A percentile compares a stretch with the other conserved stretches of the same genome.
Conservation (phyloP, 2,888 invertebrate genomes). For the Andrena minutula region DNA sequence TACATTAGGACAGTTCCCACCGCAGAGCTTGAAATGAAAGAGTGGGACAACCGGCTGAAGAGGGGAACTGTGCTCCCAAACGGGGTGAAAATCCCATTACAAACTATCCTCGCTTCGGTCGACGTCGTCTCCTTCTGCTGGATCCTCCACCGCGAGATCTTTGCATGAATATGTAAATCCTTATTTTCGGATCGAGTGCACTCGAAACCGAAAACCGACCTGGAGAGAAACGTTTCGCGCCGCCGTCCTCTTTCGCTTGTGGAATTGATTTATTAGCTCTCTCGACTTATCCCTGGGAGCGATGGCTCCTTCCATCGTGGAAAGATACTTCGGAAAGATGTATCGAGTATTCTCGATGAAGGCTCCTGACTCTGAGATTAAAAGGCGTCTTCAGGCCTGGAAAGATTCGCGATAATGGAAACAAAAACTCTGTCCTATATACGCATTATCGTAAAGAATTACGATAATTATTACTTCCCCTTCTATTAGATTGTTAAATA, state of each 20-base stretch:
- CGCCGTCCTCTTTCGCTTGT: constrained; percentile 70
- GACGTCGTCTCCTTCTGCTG: constrained; percentile 75
- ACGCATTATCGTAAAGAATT: neutral
- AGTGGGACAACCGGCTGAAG: constrained; percentile 19
- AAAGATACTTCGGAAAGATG: constrained; percentile 54
- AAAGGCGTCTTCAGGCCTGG: neutral
- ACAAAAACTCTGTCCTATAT: neutral
- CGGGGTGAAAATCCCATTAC: constrained; percentile 82
- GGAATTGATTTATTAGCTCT: constrained; percentile 83
- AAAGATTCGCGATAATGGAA: neutral
- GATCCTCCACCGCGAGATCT: constrained; percentile 78
- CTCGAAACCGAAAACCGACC: constrained; percentile 84
- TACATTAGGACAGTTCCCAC: constrained; percentile 58
- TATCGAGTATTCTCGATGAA: constrained; percentile 28
- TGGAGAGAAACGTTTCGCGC: constrained; percentile 71
- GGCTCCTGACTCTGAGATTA: constrained; percentile 9
- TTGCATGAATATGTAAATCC: constrained; percentile 85
- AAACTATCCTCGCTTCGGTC: constrained; percentile 79
- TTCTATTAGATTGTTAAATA: neutral
- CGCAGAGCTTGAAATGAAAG: constrained; percentile 48
- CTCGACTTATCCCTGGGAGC: constrained; percentile 66
- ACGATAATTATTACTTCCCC: neutral
- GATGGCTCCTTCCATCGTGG: constrained; percentile 17
- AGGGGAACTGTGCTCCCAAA: constrained; percentile 48
- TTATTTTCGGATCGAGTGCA: constrained; percentile 84